phyloP scores from a whole-genome alignment of 2,113 vertebrate species.

The Hucho hucho region DNA sequence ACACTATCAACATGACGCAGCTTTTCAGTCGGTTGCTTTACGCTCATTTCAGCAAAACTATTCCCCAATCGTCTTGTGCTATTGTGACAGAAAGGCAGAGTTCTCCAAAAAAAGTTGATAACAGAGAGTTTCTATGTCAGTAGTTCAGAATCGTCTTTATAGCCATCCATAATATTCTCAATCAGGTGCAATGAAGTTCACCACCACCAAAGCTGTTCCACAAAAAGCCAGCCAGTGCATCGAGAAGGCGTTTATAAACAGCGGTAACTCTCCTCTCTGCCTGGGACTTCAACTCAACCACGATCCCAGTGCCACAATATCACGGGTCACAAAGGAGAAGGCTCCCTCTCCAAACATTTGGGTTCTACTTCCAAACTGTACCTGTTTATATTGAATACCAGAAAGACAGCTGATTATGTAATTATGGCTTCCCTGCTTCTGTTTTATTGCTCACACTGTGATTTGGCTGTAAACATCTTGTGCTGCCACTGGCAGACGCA shows the following conservation, averaged over 20 bases:
- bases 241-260: conserved; percentile 4
- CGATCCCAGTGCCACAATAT: not conserved
- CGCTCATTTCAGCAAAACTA: not conserved
- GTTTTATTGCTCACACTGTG: conserved; percentile 18
- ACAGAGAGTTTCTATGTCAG: not conserved
- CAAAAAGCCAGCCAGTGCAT: not conserved
- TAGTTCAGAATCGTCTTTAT: not conserved
- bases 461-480: conserved; percentile 28
- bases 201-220: not conserved
- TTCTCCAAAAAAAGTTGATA: not conserved
- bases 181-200: not conserved
- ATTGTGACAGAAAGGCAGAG: not conserved
- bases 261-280: not conserved
- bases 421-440: conserved; percentile 18
- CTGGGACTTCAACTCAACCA: not conserved
- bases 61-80: not conserved
- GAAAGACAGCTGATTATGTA: conserved; percentile 25
- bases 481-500: not conserved
- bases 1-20: not conserved
- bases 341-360: conserved; percentile 19
- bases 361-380: conserved; percentile 6
- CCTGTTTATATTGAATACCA: conserved; percentile 13
- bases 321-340: conserved; percentile 18
- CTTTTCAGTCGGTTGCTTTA: not conserved
- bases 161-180: not conserved